Base-by-base conservation (phyloP, 1,140 invertebrate genomes). In the Campoletis sonorensis region DNA sequence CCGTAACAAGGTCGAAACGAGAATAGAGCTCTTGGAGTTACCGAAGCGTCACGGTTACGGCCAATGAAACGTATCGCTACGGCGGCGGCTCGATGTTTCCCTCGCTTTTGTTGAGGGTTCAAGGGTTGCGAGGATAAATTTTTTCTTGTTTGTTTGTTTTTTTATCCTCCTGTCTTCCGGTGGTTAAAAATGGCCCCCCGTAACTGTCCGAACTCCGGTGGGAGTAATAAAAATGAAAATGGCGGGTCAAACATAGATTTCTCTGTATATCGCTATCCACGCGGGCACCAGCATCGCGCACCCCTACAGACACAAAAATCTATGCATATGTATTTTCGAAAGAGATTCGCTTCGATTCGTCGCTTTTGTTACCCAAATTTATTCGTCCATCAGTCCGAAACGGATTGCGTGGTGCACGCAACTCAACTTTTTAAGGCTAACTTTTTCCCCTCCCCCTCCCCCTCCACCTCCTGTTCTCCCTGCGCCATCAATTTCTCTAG, bases 51-150 rank as follows among this genome's bases (percentile, higher is more conserved):
- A 77, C 75, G 54, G 75, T 77, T 54, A 77, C 30, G 75, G 75
- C 61, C 75, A 77, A 77, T 77, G 75, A 77, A 77, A 77, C 75
- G 75, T 77, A 54, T 33, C 54, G 72, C 26, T 75, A 45, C 40
- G 8, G 49, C 72, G 54, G 51, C 54, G n/a, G 23, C 5, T 49
- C 11, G 13, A 1, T n/a, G n/a, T n/a, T 51, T 58, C 27, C 18
- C 54, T 58, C 51, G 40, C 51, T 77, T 77, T 77, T 40, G 54
- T 77, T 45, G 23, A 16, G 40, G 40, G 2, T 64, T 45, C 30
- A 75, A 75, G 72, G 72, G 49, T 54, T 13, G 27, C 75, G 51
- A 37, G 54, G 27, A 77, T 61, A 64, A 30, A 58, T n/a, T n/a
- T n/a, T n/a, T n/a, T n/a, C n/a, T n/a, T n/a, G 13, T 23, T 7